Base-by-base conservation (phyloP, 2,888 invertebrate genomes). In the Sesamia inferens region DNA sequence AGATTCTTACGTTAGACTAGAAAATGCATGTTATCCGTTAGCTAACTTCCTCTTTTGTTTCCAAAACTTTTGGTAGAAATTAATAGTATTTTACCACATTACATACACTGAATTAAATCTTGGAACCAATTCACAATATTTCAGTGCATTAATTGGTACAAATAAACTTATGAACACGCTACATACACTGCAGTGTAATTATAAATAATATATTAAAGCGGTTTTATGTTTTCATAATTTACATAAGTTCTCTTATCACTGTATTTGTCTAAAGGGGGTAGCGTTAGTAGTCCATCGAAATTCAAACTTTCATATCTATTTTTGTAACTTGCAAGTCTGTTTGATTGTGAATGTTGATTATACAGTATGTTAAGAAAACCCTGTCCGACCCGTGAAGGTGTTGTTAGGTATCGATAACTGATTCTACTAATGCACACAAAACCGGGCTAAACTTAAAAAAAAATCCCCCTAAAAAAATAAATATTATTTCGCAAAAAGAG, bases 1-100 rank as follows among this genome's bases (percentile, higher is more conserved):
- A 89, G 89, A 89, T 89, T 89, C 89, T 82, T 82, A 83, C 63
- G 69, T 84, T 85, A 88, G 89, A 89, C 89, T 89, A 89, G 89
- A 89, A 85, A 83, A 80, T 79, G 76, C 71, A 76, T 57, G 57
- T 71, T 74, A 66, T 68, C 71, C 61, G 57, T 63, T 63, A 63
- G 67, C 31, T 78, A 61, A 78, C 66, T 70, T 68, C 39, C n/a
- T 58, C 11, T 68, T 69, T 61, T 65, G 42, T 64, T 48, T 44
- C 42, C 13, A 31, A 65, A 66, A 22, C 55, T 68, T 61, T 77
- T 68, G 31, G 44, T 39, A n/a, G 22, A 47, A 31, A n/a, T 19
- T 47, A 24, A 47, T 63, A 39, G 67, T 63, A 66, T 55, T 55
- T 24, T 57, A 59, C 63, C 55, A 51, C 39, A 64, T 81, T 76